Evolutionary conservation across 2,888 invertebrate species (phyloP).

Genomic region (Tetanocera ferruginea): DNA sequence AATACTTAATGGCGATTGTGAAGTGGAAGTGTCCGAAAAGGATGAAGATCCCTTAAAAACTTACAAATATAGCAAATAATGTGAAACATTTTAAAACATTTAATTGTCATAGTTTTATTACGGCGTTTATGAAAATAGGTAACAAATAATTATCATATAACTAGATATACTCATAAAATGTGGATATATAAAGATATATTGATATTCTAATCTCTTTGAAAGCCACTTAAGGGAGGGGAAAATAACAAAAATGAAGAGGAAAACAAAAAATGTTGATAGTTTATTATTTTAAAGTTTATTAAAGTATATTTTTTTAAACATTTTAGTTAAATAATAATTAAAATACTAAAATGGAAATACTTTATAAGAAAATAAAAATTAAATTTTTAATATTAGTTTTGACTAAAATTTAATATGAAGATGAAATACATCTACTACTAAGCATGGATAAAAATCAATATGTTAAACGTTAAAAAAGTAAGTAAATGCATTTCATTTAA

Average conservation of each 20-base stretch:
- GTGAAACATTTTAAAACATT: neutral
- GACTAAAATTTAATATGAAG: neutral
- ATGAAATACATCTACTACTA: neutral
- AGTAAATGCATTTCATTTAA: slow-evolving; percentile 23
- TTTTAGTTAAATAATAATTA: slow-evolving; percentile 12
- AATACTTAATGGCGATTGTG: slow-evolving; percentile 67
- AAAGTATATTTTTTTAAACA: neutral
- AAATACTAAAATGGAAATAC: slow-evolving; percentile 23
- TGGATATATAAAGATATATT: too few relatives aligned
- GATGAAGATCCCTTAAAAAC: slow-evolving; percentile 86
- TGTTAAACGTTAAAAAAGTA: neutral
- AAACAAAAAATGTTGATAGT: neutral
- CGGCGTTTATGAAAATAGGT: neutral
- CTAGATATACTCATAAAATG: too few relatives aligned
- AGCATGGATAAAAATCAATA: neutral
- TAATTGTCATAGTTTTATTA: neutral
- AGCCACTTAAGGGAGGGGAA: neutral
- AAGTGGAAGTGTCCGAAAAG: slow-evolving; percentile 77
- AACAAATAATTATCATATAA: neutral
- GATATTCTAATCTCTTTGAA: neutral
- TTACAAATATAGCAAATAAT: slow-evolving; percentile 49
- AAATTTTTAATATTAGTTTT: neutral
- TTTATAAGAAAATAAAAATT: slow-evolving; percentile 7
- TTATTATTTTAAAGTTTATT: slow-evolving; percentile 15
- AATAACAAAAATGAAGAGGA: neutral